Percentiles rank a stretch among this genome's conserved stretches.
These are phyloP conservation scores for Synanthedon tipuliformis DNA, from an alignment of 2,888 invertebrate genomes.

Conservation along the genomic window DNA sequence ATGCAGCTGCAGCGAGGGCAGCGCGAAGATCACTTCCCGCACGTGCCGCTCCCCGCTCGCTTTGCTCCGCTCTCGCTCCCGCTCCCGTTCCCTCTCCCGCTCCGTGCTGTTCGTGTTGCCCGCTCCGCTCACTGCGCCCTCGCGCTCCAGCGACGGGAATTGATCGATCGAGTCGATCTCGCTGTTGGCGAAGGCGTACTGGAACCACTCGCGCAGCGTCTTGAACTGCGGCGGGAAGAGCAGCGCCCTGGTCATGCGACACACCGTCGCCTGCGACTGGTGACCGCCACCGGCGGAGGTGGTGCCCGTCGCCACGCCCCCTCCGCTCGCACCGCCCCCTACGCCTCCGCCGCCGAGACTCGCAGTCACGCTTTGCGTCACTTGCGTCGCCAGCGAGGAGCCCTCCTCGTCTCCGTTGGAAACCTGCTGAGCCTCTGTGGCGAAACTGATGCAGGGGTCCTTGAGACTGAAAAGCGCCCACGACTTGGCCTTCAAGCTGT, in stretches of 20 bases:
- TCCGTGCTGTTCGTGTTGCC: conserved; percentile 45
- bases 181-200: conserved; percentile 94
- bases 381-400: conserved; percentile 72
- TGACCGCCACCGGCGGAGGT: conserved; percentile 75
- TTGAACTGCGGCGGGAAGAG: conserved; percentile 97
- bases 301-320: conserved; percentile 71
- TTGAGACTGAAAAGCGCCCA: conserved; percentile 96
- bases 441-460: conserved; percentile 92
- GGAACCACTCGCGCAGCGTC: conserved; percentile 95
- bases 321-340: conserved; percentile 71
- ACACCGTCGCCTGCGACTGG: conserved; percentile 94
- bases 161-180: conserved; percentile 94
- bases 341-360: conserved; percentile 76
- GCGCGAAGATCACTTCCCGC: conserved; percentile 95
- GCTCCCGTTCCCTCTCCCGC: conserved; percentile 61
- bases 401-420: conserved; percentile 72
- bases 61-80: conserved; percentile 76
- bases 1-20: conserved; percentile 92
- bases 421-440: conserved; percentile 92
- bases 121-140: conserved; percentile 36
- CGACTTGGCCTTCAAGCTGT: conserved; percentile 94
- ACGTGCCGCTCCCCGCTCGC: conserved; percentile 70
- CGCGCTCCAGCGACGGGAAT: conserved; percentile 89
- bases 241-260: conserved; percentile 89
- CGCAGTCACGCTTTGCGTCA: conserved; percentile 91